Conservation (phyloP, 1,140 invertebrate species). For the Bicyclus anynana region DNA sequence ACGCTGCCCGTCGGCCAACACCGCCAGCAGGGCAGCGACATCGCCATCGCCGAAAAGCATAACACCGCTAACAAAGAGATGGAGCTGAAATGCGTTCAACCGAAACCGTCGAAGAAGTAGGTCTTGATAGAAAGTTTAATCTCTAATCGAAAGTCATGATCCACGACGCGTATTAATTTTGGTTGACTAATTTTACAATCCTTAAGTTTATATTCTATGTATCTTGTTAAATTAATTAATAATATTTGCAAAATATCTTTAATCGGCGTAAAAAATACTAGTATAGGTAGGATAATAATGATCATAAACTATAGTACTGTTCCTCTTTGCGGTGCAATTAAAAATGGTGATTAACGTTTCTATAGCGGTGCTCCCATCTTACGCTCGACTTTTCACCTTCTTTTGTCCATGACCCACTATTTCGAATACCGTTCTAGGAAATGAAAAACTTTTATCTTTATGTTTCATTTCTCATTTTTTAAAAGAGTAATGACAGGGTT, state of each 20-base stretch:
- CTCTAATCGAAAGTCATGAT: neutral
- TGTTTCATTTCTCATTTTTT: neutral
- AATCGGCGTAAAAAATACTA: too few species aligned
- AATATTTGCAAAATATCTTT: too few species aligned
- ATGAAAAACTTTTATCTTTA: neutral
- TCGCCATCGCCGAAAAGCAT: slow-evolving; percentile 86
- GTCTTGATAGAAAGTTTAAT: slow-evolving; percentile 13
- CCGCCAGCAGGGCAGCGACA: slow-evolving; percentile 80
- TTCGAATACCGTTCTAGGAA: neutral
- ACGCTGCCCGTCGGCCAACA: slow-evolving; percentile 86
- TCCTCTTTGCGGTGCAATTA: neutral
- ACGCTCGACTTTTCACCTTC: slow-evolving; percentile 19
- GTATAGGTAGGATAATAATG: neutral
- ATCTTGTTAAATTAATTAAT: too few species aligned
- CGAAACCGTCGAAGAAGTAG: slow-evolving; percentile 88
- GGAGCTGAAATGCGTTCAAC: slow-evolving; percentile 89
- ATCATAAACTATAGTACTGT: too few species aligned
- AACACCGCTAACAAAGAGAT: slow-evolving; percentile 91
- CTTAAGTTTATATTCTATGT: too few species aligned
- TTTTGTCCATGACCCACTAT: slow-evolving; percentile 28
- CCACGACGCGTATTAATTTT: neutral
- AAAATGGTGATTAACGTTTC: neutral
- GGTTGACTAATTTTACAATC: neutral
- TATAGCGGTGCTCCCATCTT: neutral
- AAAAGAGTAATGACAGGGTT: too few species aligned